Base-by-base conservation (phyloP, 2,113 vertebrate genomes). In the Osmerus eperlanus region DNA sequence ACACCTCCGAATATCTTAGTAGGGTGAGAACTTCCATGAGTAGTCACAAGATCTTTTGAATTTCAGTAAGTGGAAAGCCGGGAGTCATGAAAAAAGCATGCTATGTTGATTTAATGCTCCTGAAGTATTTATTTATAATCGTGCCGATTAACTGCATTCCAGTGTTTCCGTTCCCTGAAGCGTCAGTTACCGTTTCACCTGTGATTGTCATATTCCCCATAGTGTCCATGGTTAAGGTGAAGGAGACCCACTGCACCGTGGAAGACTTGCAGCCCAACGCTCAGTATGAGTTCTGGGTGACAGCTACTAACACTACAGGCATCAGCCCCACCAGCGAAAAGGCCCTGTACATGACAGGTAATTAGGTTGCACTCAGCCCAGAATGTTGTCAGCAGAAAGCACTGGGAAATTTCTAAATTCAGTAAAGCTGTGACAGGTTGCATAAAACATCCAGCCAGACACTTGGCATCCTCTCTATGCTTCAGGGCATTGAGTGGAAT, bases 221-320 rank as follows among this genome's bases (percentile, higher is more conserved):
- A 99, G 97, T 89, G 16, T 91, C 85, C 29, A 91, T 82, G 11
- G 62, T 93, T 9, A 94, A 89, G 25, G 89, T 96, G 79, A 98
- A 96, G 85, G 97, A 98, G 90, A 97, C 95, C 0, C 95, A 97
- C 74, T 95, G 93, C 86, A 94, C 91, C 0, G 94, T 99, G 76
- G 87, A 62, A 23, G 85, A 93, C 15, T 91, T 99, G 74, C 77
- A 91, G 77, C 94, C 96, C 0, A 96, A 97, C 2, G 94, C 94
- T 16, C 95, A 97, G 79, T 99, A 98, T 51, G 95, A 98, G 79
- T 95, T 99, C 72, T 98, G 95, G 96, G 95, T 97, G 74, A 95
- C 91, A 2, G 97, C 97, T 19, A 89, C 92, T 74, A 99, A 99
- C 84, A 91, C 91, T 55, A 93, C 95, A 0, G 97, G 97, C 28